phyloP scores from a whole-genome alignment of 2,113 vertebrate species.

The Pluvianellus socialis region DNA sequence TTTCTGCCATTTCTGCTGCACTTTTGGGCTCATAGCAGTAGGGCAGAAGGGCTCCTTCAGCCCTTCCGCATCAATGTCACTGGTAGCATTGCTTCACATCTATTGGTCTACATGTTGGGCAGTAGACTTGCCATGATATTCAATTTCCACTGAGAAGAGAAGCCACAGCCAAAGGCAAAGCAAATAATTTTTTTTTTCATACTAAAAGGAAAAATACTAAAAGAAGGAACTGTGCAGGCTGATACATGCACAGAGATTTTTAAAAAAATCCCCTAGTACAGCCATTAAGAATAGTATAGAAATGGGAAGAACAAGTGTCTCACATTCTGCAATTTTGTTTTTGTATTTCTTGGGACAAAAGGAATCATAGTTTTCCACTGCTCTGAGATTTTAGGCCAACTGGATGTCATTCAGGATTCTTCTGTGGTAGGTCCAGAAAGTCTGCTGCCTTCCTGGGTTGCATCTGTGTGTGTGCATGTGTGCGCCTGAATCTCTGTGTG shows the following conservation, averaged over 20 bases:
- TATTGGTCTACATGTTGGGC: neutral
- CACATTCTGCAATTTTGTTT: neutral
- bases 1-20: neutral
- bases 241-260: neutral
- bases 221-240: neutral
- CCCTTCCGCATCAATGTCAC: neutral
- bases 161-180: neutral
- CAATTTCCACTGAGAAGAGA: neutral
- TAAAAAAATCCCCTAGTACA: neutral
- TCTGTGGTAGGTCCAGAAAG: neutral
- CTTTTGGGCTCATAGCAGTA: neutral
- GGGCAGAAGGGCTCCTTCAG: neutral
- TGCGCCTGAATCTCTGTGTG: rapidly evolving
- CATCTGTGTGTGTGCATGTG: neutral
- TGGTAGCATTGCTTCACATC: neutral
- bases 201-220: neutral
- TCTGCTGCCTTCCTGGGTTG: neutral
- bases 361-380: neutral
- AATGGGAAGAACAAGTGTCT: neutral
- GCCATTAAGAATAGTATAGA: neutral
- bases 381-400: neutral
- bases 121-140: neutral
- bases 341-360: neutral
- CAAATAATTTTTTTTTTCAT: neutral
- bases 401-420: neutral